Base-by-base conservation (phyloP, 2,888 invertebrate species). In the Nycteola revayana region DNA sequence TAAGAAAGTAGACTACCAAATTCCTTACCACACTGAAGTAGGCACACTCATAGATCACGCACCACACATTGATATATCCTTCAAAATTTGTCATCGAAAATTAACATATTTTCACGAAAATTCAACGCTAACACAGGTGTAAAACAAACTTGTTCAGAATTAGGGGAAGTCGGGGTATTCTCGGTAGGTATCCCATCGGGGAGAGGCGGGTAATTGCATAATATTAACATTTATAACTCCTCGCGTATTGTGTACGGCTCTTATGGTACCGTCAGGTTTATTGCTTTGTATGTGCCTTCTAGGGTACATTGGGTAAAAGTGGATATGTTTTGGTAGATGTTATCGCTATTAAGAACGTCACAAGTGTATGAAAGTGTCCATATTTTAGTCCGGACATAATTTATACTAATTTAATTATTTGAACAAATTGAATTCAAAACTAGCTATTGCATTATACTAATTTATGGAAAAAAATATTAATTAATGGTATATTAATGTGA, bases 181-280 rank as follows among this genome's bases (percentile, higher is more conserved):
- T 42, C 32, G 32, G 47, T 48, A 53, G 56, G 59, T 44, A 46
- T 44, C 53, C 46, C 49, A 48, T 41, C 43, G 46, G 44, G 43
- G 55, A 50, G 34, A 49, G 45, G 48, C 46, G 51, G 57, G 51
- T 58, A 63, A 61, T 61, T 63, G 63, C 60, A 62, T 60, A 59
- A 63, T 60, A 63, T 63, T 62, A 62, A 60, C 62, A 62, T 62
- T 62, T 62, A 57, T 57, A 57, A 56, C 54, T 57, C 40, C 35
- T 47, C 42, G 37, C 49, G 47, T 56, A 49, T 54, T 52, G 58
- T 58, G 46, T 49, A 49, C 41, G 36, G 40, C 39, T 39, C 51
- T 49, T 49, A 49, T 53, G 49, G 56, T 45, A 44, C 21, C 28
- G 36, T 46, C 36, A 27, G 48, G 40, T 50, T 50, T 57, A 51